Evolutionary conservation across 1,140 invertebrate genomes (phyloP).

Genomic region (Mya arenaria): DNA sequence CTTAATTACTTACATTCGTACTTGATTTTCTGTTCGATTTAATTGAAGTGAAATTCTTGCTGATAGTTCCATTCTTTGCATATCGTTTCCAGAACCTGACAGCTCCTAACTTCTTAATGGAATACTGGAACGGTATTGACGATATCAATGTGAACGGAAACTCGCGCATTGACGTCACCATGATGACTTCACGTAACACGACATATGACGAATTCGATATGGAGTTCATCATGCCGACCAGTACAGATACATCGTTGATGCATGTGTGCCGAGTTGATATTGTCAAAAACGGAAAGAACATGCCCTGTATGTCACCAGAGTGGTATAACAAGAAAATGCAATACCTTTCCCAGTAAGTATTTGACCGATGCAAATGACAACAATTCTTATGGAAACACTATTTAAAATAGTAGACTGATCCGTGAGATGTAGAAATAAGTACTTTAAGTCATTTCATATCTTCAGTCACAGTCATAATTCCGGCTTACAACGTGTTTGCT

Average conservation of each 20-base stretch:
- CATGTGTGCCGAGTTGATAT: conserved; percentile 38
- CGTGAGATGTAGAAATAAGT: too few species aligned
- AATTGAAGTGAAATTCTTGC: background rate
- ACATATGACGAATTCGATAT: conserved; percentile 2
- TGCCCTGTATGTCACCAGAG: conserved; percentile 25
- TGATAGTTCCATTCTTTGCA: too few species aligned
- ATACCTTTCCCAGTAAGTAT: conserved; percentile 15
- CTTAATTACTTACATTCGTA: too few species aligned
- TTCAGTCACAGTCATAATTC: too few species aligned
- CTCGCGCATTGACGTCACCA: conserved; percentile 15
- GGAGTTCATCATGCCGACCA: conserved; percentile 30
- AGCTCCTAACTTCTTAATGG: conserved; percentile 5
- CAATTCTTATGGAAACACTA: too few species aligned
- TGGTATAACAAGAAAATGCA: background rate
- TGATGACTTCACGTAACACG: conserved; percentile 1
- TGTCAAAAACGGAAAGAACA: conserved; percentile 2
- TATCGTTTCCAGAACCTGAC: conserved; percentile 34
- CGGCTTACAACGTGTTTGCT: too few species aligned
- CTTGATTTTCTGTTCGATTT: too few species aligned
- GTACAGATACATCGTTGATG: background rate
- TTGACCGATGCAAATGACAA: too few species aligned
- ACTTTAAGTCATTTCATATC: too few species aligned
- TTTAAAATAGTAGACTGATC: too few species aligned
- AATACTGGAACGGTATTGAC: background rate
- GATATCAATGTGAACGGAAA: background rate